A percentile compares a stretch with the other conserved stretches of the same genome.
These are phyloP conservation scores for Drosophila gunungcola DNA, from an alignment of 1,140 invertebrate genomes.

Conservation along the genomic window DNA sequence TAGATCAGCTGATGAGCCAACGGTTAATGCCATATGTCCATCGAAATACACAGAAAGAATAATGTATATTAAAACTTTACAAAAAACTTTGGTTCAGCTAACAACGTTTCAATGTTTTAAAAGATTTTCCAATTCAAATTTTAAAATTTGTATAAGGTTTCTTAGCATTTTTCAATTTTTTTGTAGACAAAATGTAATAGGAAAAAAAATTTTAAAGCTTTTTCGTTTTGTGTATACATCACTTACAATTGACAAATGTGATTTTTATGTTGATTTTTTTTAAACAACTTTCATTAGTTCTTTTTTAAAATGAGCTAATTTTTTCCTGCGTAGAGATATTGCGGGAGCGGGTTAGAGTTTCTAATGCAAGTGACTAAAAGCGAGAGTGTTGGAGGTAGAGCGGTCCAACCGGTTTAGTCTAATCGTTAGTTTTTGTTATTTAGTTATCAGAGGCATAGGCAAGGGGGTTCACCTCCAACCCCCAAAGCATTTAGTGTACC, in stretches of 20 bases:
- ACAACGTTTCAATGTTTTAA: no score
- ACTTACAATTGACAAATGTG: no score
- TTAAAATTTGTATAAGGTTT: no score
- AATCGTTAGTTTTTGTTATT: background rate
- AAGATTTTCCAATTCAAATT: no score
- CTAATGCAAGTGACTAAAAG: conserved; percentile 23
- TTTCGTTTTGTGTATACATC: no score
- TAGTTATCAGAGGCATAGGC: background rate
- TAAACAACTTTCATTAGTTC: no score
- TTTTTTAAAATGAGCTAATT: background rate
- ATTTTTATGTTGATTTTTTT: no score
- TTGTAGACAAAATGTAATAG: no score
- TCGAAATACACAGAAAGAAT: conserved; percentile 9
- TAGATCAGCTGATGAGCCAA: conserved; percentile 1
- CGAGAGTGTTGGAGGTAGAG: conserved; percentile 8
- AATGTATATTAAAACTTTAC: background rate
- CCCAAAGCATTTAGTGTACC: background rate
- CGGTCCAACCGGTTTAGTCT: conserved; percentile 5
- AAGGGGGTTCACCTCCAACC: background rate
- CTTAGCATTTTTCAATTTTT: no score
- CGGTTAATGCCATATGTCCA: conserved; percentile 11
- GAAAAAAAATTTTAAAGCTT: no score
- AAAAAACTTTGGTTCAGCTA: no score
- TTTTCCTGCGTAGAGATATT: background rate
- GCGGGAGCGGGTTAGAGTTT: background rate